Evolutionary conservation across 2,797 vertebrate species (phyloP), one percentile per base, ranked within the genome.

Genomic region (Lagocephalus sceleratus): DNA sequence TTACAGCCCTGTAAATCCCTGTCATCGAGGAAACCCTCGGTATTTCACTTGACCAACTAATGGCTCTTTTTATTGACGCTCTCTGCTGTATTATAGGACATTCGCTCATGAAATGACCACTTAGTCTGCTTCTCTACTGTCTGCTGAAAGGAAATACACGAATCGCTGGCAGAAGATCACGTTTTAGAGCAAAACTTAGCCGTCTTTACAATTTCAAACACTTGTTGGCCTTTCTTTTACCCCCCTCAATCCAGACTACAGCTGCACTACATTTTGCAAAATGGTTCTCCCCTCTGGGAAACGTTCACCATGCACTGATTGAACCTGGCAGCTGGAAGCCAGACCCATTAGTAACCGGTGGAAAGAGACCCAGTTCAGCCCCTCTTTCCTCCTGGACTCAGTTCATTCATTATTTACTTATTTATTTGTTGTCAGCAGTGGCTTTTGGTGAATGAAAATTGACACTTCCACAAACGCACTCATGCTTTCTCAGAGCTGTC

Each of bases 271-370:
- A 38, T 47, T 10, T 51, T 15, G 16, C 21, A 43, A 68, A 58
- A 20, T 58, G 40, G 12, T 42, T 23, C 54, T 60, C 71, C 22
- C 20, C 22, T 45, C 25, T 38, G 49, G 47, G 68, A 65, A 65
- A 61, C 54, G 47, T 60, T 71, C 20, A 38, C 35, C 23, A 44
- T 47, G 48, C 66, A 68, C 46, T 62, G 62, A 78, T 51, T 59
- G 58, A 78, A 50, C 59, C 58, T 50, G 54, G 68, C 75, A 73
- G 63, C 68, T 72, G 65, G 63, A 52, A 68, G 46, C 47, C 66
- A 63, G 54, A 67, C 55, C 60, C 53, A 40, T 78, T 58, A 53
- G 55, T 61, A 57, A 67, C 55, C 54, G 52, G 54, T 38, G 20
- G 38, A 54, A 59, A 62, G 45, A 39, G 49, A 65, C 54, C 54